Evolutionary conservation across 1,140 invertebrate genomes (phyloP).

Genomic region (Conus betulinus): DNA sequence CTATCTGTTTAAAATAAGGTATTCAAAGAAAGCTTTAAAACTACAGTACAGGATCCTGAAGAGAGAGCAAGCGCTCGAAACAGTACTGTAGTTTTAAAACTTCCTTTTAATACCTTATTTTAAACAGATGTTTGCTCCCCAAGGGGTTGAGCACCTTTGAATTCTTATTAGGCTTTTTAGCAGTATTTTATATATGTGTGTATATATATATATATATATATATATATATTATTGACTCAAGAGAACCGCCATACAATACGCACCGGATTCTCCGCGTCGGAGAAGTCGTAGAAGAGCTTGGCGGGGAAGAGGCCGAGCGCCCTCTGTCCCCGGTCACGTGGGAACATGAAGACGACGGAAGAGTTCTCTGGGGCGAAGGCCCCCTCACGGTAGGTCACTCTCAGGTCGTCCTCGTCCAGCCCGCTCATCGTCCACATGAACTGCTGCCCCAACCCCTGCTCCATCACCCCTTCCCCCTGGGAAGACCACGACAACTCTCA

Average conservation of each 20-base stretch:
- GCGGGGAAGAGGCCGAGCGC: neutral
- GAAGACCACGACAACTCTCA: neutral
- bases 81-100: too few relatives aligned
- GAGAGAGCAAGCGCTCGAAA: too few relatives aligned
- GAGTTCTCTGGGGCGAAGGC: neutral
- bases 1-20: too few relatives aligned
- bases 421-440: neutral
- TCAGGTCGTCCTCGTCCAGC: neutral
- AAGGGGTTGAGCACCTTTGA: too few relatives aligned
- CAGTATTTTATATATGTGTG: too few relatives aligned
- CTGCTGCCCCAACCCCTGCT: neutral
- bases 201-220: too few relatives aligned
- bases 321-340: neutral
- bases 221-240: too few relatives aligned
- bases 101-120: too few relatives aligned
- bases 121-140: too few relatives aligned
- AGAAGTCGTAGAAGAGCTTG: constrained; percentile 14
- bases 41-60: too few relatives aligned
- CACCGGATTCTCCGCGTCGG: neutral
- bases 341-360: neutral
- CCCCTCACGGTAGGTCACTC: neutral
- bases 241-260: neutral
- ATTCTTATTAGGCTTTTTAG: too few relatives aligned
- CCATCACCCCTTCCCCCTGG: neutral
- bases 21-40: too few relatives aligned